Evolutionary conservation across 2,888 invertebrate species (phyloP), one percentile per base, ranked within the genome.

Genomic region (Rhimphoctona megacephalus): DNA sequence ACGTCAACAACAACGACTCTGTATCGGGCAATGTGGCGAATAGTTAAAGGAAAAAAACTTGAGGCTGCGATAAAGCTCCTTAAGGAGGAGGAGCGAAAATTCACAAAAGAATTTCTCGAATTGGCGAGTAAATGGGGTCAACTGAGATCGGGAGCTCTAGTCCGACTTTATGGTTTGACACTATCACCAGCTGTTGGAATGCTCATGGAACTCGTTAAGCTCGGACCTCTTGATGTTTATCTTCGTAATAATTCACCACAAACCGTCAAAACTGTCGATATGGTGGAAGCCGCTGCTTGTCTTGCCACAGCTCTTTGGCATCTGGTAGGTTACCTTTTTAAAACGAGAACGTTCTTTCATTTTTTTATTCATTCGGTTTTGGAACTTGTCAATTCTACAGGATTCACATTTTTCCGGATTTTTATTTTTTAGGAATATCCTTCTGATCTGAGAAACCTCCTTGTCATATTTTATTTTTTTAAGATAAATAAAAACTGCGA

Each of bases 241-340:
- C 95, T 97, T 76, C 95, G 95, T 93, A 92, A 90, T 22, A 91
- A 89, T 80, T 89, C 93, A 39, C 89, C 92, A 4, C 91, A 95
- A 2, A 94, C 95, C 49, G 94, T 97, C 7, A 96, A 96, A 90
- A 95, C 95, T 1, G 96, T 97, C 0, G 97, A 98, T 92, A 95
- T 98, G 89, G 96, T 98, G 89, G 98, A 98, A 94, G 97, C 98
- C 66, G 96, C 97, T 14, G 97, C 97, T 43, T 97, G 97, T 79
- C 94, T 98, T 78, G 98, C 98, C 1, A 97, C 97, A 46, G 98
- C 98, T 14, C 95, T 98, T 39, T 98, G 97, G 96, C 97, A 98
- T 94, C 95, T 98, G 94, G 97, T 97, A 94, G 94, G 93, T 93
- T 64, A 70, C 61, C 9, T 61, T 30, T n/a, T 49, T 3, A 46